Conservation (phyloP, 2,888 invertebrate genomes). For the Drosophila vallismaia region DNA sequence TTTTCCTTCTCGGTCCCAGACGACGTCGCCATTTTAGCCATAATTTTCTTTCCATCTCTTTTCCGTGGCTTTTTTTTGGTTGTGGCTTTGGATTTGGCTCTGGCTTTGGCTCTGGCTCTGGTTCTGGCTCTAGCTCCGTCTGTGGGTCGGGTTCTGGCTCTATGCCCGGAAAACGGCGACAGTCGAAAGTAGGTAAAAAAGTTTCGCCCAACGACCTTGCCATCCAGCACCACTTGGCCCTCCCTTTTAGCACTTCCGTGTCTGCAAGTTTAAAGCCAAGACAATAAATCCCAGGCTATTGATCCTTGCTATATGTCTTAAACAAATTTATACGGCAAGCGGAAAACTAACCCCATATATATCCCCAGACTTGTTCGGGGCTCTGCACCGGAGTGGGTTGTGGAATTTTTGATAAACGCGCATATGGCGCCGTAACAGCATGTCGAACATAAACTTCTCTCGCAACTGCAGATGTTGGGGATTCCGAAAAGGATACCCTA, state of each 20-base stretch:
- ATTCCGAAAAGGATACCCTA: neutral
- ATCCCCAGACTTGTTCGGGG: constrained; percentile 33
- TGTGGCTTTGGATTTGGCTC: constrained; percentile 16
- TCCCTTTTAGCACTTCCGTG: constrained; percentile 23
- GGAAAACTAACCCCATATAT: constrained; percentile 64
- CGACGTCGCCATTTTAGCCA: constrained; percentile 73
- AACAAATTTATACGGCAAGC: constrained; percentile 76
- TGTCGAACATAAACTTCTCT: constrained; percentile 74
- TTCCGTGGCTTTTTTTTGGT: constrained; percentile 5
- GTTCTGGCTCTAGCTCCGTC: constrained; percentile 24
- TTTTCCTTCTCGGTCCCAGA: constrained; percentile 55
- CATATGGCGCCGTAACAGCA: constrained; percentile 72
- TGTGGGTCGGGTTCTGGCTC: constrained; percentile 37
- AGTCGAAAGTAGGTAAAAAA: constrained; percentile 67
- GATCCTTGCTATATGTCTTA: constrained; percentile 76
- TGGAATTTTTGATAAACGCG: constrained; percentile 71
- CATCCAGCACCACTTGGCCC: constrained; percentile 10
- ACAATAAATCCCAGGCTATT: constrained; percentile 75
- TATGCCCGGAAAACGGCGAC: constrained; percentile 68
- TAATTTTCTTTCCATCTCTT: constrained; percentile 50
- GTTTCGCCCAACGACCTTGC: constrained; percentile 65
- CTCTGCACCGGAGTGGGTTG: constrained; percentile 16
- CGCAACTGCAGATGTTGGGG: constrained; percentile 53
- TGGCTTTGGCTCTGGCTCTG: constrained; percentile 13
- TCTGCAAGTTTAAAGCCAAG: constrained; percentile 68